Evolutionary conservation across 1,140 invertebrate species (phyloP).

Genomic region (Drosophila gunungcola): DNA sequence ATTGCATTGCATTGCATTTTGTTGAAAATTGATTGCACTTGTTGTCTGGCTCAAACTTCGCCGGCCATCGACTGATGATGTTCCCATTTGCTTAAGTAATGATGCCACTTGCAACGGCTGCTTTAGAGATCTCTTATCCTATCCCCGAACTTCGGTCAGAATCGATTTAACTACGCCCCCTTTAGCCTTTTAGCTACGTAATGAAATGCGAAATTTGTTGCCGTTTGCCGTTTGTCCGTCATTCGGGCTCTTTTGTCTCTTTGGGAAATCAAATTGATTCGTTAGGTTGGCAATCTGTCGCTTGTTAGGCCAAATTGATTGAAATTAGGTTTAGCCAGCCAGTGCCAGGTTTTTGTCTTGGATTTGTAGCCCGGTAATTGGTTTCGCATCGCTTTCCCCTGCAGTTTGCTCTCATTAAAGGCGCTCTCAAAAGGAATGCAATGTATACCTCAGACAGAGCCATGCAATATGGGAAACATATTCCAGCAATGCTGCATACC

Average conservation of each 20-base stretch:
- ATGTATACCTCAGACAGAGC: constrained; percentile 10
- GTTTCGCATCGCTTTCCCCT: constrained; percentile 11
- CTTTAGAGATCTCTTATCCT: not conserved
- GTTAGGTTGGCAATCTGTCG: constrained; percentile 75
- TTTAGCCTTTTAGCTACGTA: constrained; percentile 59
- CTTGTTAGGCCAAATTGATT: constrained; percentile 78
- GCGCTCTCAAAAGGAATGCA: constrained; percentile 28
- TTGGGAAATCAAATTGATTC: constrained; percentile 64
- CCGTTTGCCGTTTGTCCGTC: constrained; percentile 26
- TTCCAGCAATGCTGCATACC: constrained; percentile 27
- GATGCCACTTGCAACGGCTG: constrained; percentile 66
- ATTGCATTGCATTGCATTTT: constrained; percentile 38
- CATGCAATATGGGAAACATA: constrained; percentile 25
- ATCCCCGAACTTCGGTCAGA: constrained; percentile 8
- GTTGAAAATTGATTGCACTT: constrained; percentile 75
- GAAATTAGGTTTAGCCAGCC: constrained; percentile 67
- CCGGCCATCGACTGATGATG: constrained; percentile 58
- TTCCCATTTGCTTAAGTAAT: constrained; percentile 80
- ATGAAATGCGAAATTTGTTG: constrained; percentile 71
- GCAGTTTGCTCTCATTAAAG: constrained; percentile 39
- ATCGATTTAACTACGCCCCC: constrained; percentile 49
- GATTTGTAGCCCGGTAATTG: constrained; percentile 62
- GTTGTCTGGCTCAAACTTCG: constrained; percentile 47
- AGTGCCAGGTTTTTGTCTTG: constrained; percentile 10
- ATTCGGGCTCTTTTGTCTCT: constrained; percentile 43